Conservation (phyloP, 2,113 vertebrate species). For the Archocentrus centrarchus region DNA sequence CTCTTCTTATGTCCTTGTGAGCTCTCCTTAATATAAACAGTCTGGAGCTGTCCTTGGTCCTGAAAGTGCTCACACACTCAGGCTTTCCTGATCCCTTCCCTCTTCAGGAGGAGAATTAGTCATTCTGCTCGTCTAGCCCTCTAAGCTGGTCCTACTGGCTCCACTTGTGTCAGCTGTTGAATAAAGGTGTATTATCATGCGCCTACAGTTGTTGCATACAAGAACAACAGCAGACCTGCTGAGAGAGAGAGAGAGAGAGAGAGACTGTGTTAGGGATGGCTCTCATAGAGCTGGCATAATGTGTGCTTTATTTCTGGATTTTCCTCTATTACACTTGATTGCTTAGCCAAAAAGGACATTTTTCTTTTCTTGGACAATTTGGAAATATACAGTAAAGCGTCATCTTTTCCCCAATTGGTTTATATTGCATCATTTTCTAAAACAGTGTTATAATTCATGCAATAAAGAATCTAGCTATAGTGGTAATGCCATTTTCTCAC, state of each 20-base stretch:
- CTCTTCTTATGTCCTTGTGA: too few species aligned
- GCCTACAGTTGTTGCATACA: not conserved
- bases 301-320: not conserved
- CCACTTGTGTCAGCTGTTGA: not conserved
- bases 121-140: not conserved
- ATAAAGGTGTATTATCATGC: not conserved
- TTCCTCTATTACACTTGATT: not conserved
- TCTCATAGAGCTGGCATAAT: not conserved
- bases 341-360: not conserved
- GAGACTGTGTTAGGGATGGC: not conserved
- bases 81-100: not conserved
- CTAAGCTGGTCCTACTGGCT: not conserved
- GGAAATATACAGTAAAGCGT: not conserved
- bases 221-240: not conserved
- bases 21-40: not conserved
- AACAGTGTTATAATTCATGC: accelerated
- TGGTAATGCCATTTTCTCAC: not conserved
- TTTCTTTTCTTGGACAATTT: not conserved
- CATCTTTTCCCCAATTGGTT: not conserved
- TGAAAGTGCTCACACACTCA: not conserved
- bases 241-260: not conserved
- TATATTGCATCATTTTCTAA: not conserved
- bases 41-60: conserved; percentile 3
- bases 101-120: not conserved
- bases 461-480: not conserved